phyloP scores from a whole-genome alignment of 2,888 invertebrate genomes.

The Drosophila melanosoma region DNA sequence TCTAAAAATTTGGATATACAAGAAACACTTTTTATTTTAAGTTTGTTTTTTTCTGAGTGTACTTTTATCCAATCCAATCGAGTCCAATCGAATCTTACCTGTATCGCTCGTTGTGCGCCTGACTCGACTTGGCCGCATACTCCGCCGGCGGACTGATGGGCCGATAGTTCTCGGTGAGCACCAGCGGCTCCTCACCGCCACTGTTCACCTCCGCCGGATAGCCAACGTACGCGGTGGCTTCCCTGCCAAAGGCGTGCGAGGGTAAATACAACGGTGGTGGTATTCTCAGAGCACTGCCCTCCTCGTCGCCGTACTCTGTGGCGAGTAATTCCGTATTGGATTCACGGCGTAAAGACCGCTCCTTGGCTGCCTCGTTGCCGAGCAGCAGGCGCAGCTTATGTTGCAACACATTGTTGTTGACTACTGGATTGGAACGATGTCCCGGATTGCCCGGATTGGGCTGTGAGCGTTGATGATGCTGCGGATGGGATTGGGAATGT shows the following conservation, averaged over 20 bases:
- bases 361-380: conserved; percentile 86
- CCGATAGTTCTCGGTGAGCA: conserved; percentile 86
- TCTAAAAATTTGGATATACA: background rate
- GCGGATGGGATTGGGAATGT: conserved; percentile 72
- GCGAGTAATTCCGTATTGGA: conserved; percentile 54
- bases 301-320: conserved; percentile 69
- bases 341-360: conserved; percentile 80
- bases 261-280: conserved; percentile 84
- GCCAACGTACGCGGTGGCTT: conserved; percentile 72
- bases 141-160: conserved; percentile 90
- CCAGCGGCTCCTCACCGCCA: conserved; percentile 82
- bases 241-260: conserved; percentile 82
- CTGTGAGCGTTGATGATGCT: conserved; percentile 43
- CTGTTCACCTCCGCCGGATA: conserved; percentile 68
- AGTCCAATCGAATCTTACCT: conserved; percentile 64
- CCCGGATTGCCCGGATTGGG: conserved; percentile 15
- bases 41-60: background rate
- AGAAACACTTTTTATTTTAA: background rate
- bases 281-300: conserved; percentile 62
- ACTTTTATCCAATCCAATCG: background rate
- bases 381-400: conserved; percentile 91
- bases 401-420: conserved; percentile 90
- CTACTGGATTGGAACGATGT: conserved; percentile 83
- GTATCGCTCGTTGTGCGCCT: conserved; percentile 80
- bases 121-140: conserved; percentile 86